Base-by-base conservation (phyloP, 1,140 invertebrate species). In the Hylyphantes graminicola region DNA sequence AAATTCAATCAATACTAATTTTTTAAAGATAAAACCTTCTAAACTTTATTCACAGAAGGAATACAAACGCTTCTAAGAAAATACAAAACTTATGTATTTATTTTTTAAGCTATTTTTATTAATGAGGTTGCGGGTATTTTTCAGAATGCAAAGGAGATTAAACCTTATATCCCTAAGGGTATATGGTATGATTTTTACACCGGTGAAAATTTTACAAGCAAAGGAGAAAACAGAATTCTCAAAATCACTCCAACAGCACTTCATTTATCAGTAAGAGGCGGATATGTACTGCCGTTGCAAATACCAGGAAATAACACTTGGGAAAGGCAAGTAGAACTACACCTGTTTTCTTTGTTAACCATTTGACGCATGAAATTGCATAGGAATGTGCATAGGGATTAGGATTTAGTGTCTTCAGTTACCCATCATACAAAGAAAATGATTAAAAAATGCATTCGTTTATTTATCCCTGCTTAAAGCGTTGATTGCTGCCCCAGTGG, bases 181-280 rank as follows among this genome's bases (percentile, higher is more conserved):
- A 54, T 77, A 11, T 87, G 87, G 87, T 87, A 87, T 85, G 87
- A 87, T 57, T 87, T 84, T 67, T 85, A 87, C 54, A 83, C 76
- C 35, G 68, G 79, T 15, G 57, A 78, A 17, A 50, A 19, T 63
- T 51, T 68, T 15, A 35, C 51, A 11, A 86, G 64, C 12, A 67
- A 19, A 15, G 86, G 81, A 19, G 51, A 70, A 61, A 3, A 67
- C 35, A 59, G 68, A 21, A 72, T 8, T 59, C 17, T 89, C 7
- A 8, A 63, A 10, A 87, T 87, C 35, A 84, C 86, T 2, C 67
- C 87, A 21, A 87, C 89, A 53, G 86, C 86, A 54, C 90, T 91
- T n/a, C 88, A 88, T 9, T 77, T 91, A 8, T 89, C 89, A 82
- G 72, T 91, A 2, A 86, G 89, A 72, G 90, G 89, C 63, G 90